Percentiles rank a stretch among this genome's conserved stretches.
These are phyloP conservation scores for Oryzias melastigma DNA, from an alignment of 2,113 vertebrate genomes.

Conservation along the genomic window DNA sequence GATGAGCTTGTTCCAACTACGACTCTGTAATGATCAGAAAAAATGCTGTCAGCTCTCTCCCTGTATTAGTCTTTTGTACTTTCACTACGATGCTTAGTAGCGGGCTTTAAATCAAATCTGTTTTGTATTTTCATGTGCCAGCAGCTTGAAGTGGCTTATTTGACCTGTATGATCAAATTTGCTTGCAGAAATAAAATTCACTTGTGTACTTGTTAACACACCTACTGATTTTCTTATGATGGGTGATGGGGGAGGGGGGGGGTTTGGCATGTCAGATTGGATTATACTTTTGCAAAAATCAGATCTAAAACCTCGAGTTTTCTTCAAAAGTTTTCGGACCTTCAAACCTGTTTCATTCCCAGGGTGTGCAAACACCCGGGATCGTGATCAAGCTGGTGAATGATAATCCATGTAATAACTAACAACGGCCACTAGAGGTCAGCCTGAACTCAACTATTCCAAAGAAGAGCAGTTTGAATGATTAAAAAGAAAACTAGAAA, in stretches of 20 bases:
- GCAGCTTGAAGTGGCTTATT: conserved; percentile 99
- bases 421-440: no score
- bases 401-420: no score
- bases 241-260: not conserved
- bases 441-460: no score
- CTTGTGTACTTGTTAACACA: conserved; percentile 94
- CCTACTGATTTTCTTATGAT: conserved; percentile 24
- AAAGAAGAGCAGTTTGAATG: no score
- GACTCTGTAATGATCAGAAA: conserved; percentile 66
- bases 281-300: no score
- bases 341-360: no score
- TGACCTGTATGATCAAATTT: conserved; percentile 98
- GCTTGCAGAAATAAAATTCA: conserved; percentile 98
- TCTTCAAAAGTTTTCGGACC: no score
- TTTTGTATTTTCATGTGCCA: conserved; percentile 99
- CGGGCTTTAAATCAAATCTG: conserved; percentile 93
- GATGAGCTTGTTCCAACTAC: conserved; percentile 87
- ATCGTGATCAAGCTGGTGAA: no score
- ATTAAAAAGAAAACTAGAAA: no score
- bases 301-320: no score
- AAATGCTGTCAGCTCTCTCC: conserved; percentile 85
- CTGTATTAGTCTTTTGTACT: conserved; percentile 98
- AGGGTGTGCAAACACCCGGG: no score
- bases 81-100: conserved; percentile 97
- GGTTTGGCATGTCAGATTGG: no score